Evolutionary conservation across 2,113 vertebrate genomes (phyloP), one percentile per base, ranked within the genome.

Genomic region (Periophthalmus modestus): DNA sequence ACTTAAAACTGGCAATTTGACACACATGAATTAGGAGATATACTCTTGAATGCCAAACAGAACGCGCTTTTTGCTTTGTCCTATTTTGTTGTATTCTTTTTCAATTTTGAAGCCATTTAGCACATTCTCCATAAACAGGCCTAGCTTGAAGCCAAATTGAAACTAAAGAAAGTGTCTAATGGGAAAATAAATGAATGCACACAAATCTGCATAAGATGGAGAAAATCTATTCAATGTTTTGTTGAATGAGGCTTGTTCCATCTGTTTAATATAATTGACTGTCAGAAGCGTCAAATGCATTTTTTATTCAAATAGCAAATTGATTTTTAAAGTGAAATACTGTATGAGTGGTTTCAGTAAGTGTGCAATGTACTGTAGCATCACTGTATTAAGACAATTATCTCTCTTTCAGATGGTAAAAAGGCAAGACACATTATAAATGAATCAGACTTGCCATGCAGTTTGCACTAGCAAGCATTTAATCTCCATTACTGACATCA

Each of bases 1-100:
- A 85, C 87, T 87, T 85, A 89, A 66, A 84, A 81, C 82, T 82
- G 85, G 83, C 89, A 86, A 92, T 91, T 90, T 87, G 87, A 90
- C 84, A 83, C 89, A 85, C 89, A 84, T 87, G 83, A 89, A 88
- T 91, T 86, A 79, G 70, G 62, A 85, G 68, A 65, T 52, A 59
- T 59, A 76, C 19, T 21, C 52, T 23, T 50, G 33, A 79, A 83
- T 78, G 77, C 88, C 85, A 87, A 77, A 80, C 69, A 74, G 47
- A 74, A 39, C 18, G 57, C 15, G 15, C 21, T 10, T 78, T 74
- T 66, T 19, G 46, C 33, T 74, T 74, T 33, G n/a, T 67, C 28
- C 6, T 80, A 71, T 52, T 18, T 47, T 74, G 69, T 36, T 72
- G 11, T 71, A 21, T 63, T 68, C 61, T 34, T 68, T 34, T 10